Conservation (phyloP, 2,113 vertebrate species). For the Nycticorax nycticorax region DNA sequence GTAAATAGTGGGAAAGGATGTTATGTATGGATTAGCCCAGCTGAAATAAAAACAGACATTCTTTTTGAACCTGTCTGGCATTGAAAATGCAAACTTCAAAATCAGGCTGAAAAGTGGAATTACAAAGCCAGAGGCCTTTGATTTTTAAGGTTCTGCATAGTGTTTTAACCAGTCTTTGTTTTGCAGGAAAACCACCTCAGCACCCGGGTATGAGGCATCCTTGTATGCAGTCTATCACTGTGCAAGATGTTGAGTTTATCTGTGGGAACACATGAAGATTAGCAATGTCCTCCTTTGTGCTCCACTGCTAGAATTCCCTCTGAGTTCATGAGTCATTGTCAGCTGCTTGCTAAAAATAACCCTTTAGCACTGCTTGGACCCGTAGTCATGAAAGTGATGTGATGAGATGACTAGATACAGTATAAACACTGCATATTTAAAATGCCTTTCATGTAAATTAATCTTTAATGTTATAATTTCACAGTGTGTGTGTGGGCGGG, state of each 20-base stretch:
- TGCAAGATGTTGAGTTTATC: constrained; percentile 8
- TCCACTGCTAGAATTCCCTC: constrained; percentile 36
- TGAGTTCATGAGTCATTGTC: constrained; percentile 33
- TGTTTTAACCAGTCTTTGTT: constrained; percentile 71
- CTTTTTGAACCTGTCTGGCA: constrained; percentile 87
- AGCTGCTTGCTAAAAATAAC: constrained; percentile 47
- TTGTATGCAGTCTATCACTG: neutral
- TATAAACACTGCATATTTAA: neutral
- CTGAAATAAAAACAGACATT: constrained; percentile 85
- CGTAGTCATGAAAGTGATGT: neutral
- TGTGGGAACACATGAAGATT: constrained; percentile 44
- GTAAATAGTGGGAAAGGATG: constrained; percentile 81
- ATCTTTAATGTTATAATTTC: neutral
- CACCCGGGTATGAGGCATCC: constrained; percentile 15
- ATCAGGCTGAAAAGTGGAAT: constrained; percentile 82
- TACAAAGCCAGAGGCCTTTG: constrained; percentile 81
- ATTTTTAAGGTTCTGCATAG: constrained; percentile 78
- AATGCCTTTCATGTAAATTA: neutral
- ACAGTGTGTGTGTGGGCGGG: rapidly evolving
- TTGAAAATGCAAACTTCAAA: constrained; percentile 78
- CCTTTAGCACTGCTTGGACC: neutral
- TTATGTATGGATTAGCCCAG: constrained; percentile 80
- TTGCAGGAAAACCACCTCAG: constrained; percentile 61
- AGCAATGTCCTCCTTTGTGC: constrained; percentile 30
- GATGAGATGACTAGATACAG: neutral